Evolutionary conservation across 2,113 vertebrate genomes (phyloP).

Genomic region (Platysteira castanea): DNA sequence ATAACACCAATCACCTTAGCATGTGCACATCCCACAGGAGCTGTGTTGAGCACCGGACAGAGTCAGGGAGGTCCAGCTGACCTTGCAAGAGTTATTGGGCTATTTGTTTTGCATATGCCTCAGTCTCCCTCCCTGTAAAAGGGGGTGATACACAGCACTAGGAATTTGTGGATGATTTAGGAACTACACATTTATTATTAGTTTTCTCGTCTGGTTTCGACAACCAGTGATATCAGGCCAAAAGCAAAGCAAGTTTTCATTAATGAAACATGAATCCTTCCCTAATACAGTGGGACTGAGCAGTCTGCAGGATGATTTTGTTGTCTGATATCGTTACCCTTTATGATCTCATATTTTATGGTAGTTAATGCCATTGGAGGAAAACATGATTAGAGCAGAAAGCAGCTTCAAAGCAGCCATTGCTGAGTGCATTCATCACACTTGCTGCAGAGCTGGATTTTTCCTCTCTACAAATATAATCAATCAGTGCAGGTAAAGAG

Average conservation of each 20-base stretch:
- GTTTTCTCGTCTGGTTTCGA: background rate
- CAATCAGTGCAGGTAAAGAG: slow-evolving; percentile 59
- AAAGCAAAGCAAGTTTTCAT: slow-evolving; percentile 47
- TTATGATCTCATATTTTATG: slow-evolving; percentile 63
- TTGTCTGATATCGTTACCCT: slow-evolving; percentile 51
- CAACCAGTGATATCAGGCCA: background rate
- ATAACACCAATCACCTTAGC: no score
- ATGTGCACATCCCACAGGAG: background rate
- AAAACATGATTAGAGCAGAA: slow-evolving; percentile 62
- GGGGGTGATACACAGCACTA: background rate
- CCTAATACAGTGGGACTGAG: slow-evolving; percentile 32
- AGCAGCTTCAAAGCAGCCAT: slow-evolving; percentile 50
- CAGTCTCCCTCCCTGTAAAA: background rate
- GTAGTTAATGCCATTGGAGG: slow-evolving; percentile 51
- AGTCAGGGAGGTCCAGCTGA: background rate
- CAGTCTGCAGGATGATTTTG: slow-evolving; percentile 33
- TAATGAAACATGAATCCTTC: slow-evolving; percentile 45
- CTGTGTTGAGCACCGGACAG: background rate
- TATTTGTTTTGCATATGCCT: background rate
- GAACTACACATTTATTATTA: background rate
- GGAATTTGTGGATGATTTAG: background rate
- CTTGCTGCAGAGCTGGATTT: slow-evolving; percentile 30
- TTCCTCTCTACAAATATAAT: slow-evolving; percentile 38
- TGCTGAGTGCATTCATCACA: slow-evolving; percentile 38
- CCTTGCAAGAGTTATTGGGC: background rate